These are phyloP conservation scores for Apodemia mormo DNA, from an alignment of 2,888 invertebrate genomes.

Conservation along the genomic window DNA sequence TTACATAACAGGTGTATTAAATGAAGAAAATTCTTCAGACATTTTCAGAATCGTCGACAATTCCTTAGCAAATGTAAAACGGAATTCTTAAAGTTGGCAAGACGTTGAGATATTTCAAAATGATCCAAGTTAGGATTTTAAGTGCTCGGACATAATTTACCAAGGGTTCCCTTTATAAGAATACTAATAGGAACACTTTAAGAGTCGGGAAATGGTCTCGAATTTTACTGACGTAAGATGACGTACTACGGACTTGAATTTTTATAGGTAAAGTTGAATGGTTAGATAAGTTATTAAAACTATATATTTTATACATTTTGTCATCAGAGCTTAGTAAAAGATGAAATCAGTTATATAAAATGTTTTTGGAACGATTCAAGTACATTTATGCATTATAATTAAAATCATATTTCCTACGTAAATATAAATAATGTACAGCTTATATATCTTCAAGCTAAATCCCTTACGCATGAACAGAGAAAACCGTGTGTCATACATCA, in stretches of 20 bases:
- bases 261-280: slow-evolving; percentile 5
- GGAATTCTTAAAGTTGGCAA: slow-evolving; percentile 14
- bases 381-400: too few species aligned
- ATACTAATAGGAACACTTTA: slow-evolving; percentile 16
- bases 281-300: not conserved
- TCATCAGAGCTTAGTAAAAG: too few species aligned
- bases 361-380: too few species aligned
- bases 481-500: too few species aligned
- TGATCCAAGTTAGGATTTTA: slow-evolving; percentile 18
- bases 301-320: too few species aligned
- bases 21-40: slow-evolving; percentile 10
- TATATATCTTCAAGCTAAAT: too few species aligned
- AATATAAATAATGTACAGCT: too few species aligned
- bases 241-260: not conserved
- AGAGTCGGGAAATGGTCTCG: slow-evolving; percentile 6
- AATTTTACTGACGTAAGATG: not conserved
- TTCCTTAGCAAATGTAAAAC: slow-evolving; percentile 5
- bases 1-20: slow-evolving; percentile 1
- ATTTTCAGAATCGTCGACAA: slow-evolving; percentile 2
- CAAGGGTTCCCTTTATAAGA: slow-evolving; percentile 13
- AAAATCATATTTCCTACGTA: too few species aligned
- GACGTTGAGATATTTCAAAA: slow-evolving; percentile 11
- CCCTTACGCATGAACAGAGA: too few species aligned
- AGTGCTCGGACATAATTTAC: slow-evolving; percentile 14
- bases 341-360: too few species aligned